Conservation (phyloP, 2,113 vertebrate genomes). For the Zosterops japonicus region DNA sequence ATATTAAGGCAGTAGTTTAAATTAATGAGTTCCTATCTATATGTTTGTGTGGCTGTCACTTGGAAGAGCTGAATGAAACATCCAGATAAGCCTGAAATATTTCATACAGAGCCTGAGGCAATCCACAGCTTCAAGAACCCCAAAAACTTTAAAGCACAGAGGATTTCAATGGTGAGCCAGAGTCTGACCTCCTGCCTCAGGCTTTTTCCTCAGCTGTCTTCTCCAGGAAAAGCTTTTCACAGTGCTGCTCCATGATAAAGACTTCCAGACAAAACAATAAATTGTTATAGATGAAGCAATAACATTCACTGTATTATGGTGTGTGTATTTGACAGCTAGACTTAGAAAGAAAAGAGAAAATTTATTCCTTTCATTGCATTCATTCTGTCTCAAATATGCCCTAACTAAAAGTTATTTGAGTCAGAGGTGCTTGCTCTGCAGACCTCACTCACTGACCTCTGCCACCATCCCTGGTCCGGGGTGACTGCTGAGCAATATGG, state of each 20-base stretch:
- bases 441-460: background rate
- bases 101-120: background rate
- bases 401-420: background rate
- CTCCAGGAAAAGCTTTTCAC: rapidly evolving
- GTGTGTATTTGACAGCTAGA: background rate
- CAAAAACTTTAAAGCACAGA: background rate
- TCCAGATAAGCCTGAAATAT: background rate
- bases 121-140: background rate
- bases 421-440: background rate
- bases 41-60: background rate
- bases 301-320: background rate
- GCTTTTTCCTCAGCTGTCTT: background rate
- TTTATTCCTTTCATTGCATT: background rate
- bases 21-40: background rate
- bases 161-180: background rate
- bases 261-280: background rate
- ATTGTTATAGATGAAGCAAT: background rate
- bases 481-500: background rate
- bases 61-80: background rate
- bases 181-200: background rate
- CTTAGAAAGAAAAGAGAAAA: background rate
- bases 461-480: background rate
- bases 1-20: background rate
- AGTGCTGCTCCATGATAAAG: background rate
- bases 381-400: background rate